Evolutionary conservation across 2,888 invertebrate genomes (phyloP).

Genomic region (Chrysolina haemoptera): DNA sequence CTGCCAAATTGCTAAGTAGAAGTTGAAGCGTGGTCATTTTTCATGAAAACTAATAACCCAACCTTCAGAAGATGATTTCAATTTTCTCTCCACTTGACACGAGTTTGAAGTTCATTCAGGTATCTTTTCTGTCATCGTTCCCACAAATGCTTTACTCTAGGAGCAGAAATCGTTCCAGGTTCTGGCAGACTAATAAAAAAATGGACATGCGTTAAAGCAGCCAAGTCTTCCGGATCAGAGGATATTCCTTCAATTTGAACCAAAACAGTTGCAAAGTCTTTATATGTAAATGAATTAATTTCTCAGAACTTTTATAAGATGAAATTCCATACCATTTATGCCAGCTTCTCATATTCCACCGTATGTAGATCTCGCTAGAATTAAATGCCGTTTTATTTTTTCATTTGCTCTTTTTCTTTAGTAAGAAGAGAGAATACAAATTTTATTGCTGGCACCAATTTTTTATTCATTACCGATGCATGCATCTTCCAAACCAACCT

Average conservation of each 20-base stretch:
- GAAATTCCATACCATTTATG: neutral
- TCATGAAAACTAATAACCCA: neutral
- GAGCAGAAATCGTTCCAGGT: neutral
- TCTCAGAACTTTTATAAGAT: neutral
- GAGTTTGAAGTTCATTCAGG: neutral
- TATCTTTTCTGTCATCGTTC: neutral
- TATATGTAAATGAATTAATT: neutral
- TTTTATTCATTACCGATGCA: too few species aligned
- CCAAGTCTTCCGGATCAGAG: neutral
- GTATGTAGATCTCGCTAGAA: neutral
- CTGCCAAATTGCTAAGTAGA: slow-evolving; percentile 4
- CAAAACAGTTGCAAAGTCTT: neutral
- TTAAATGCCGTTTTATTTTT: neutral
- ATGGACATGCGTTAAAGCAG: neutral
- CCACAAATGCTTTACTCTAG: neutral
- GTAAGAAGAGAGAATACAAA: neutral
- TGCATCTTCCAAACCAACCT: too few species aligned
- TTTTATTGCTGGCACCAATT: neutral
- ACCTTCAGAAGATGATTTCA: neutral
- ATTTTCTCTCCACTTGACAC: neutral
- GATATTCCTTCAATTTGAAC: neutral
- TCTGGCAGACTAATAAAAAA: slow-evolving; percentile 3
- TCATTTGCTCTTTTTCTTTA: slow-evolving; percentile 4
- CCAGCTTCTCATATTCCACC: neutral
- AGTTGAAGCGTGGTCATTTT: neutral